Evolutionary conservation across 1,140 invertebrate genomes (phyloP).

Genomic region (Tetranychus urticae): DNA sequence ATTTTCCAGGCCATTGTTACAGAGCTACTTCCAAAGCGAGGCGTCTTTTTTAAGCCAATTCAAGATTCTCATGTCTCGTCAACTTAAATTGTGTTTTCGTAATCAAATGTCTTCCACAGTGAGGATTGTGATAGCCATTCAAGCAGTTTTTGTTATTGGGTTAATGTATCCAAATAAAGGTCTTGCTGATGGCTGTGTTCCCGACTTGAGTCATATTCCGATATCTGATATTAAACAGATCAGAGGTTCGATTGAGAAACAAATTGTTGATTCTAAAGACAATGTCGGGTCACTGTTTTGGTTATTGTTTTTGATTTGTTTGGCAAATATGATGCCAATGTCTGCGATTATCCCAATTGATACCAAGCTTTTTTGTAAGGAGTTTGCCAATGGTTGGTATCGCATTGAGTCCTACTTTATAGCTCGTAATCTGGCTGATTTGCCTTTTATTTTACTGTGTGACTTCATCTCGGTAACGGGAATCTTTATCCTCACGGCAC

Average conservation of each 20-base stretch:
- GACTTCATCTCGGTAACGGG: neutral
- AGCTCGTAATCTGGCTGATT: neutral
- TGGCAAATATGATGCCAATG: neutral
- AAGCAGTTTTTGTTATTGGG: neutral
- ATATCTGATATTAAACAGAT: neutral
- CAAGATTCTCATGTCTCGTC: neutral
- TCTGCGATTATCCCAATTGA: neutral
- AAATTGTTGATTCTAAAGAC: neutral
- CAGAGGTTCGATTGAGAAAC: neutral
- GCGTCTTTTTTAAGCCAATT: neutral
- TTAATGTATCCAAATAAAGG: neutral
- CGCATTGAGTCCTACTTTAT: neutral
- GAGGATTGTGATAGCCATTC: neutral
- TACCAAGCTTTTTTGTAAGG: constrained; percentile 29
- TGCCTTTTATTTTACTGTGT: neutral
- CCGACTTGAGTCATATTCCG: neutral
- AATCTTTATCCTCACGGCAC: neutral
- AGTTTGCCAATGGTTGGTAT: constrained; percentile 60
- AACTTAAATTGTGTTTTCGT: neutral
- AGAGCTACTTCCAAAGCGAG: too few species aligned
- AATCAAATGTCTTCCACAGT: neutral
- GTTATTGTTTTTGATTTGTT: neutral
- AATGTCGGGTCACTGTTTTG: neutral
- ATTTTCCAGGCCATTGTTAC: too few species aligned
- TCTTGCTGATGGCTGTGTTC: neutral